Conservation (phyloP, 2,113 vertebrate species). For the Thalassoma bifasciatum region DNA sequence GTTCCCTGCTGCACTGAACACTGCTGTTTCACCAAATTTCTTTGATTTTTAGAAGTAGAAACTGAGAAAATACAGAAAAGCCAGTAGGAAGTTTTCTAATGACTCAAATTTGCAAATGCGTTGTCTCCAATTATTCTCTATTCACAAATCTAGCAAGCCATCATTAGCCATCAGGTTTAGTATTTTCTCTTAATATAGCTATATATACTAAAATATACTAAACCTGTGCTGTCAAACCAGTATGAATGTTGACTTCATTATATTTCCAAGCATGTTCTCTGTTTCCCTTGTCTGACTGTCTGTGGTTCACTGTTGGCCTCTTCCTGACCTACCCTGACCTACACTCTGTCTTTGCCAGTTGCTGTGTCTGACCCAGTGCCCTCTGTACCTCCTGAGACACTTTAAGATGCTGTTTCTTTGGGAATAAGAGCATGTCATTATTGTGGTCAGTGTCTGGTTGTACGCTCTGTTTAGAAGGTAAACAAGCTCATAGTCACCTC, state of each 20-base stretch:
- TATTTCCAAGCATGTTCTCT: slow-evolving; percentile 41
- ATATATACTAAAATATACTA: no score
- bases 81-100: no score
- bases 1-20: no score
- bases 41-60: no score
- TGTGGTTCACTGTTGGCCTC: slow-evolving; percentile 25
- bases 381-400: slow-evolving; percentile 52
- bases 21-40: no score
- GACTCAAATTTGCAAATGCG: no score
- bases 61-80: no score
- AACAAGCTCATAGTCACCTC: slow-evolving; percentile 16
- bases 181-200: no score
- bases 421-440: slow-evolving; percentile 53
- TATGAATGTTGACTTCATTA: slow-evolving; percentile 43
- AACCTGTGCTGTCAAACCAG: slow-evolving; percentile 12
- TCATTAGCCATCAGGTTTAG: no score
- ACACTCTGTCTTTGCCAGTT: slow-evolving; percentile 50
- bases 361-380: slow-evolving; percentile 52
- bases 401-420: slow-evolving; percentile 25
- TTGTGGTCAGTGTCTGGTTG: slow-evolving; percentile 41
- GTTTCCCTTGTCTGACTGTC: slow-evolving; percentile 31
- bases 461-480: slow-evolving; percentile 27
- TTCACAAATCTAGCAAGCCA: no score
- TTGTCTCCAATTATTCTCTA: no score
- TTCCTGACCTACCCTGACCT: slow-evolving; percentile 64